Conservation (phyloP, 1,140 invertebrate species). For the Mercenaria mercenaria region DNA sequence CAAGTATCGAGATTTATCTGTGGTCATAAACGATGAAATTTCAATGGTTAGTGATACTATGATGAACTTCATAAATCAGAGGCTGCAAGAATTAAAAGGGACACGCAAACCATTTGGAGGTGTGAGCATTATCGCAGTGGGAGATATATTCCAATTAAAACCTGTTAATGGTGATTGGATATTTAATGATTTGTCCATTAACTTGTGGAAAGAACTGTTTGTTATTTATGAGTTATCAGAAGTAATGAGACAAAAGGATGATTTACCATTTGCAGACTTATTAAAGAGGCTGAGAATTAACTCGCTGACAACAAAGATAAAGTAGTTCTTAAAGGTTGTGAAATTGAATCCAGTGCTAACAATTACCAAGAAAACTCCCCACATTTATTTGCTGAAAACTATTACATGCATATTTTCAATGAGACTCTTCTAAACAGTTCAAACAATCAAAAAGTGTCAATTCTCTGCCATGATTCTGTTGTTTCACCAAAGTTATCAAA, state of each 20-base stretch:
- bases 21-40: conserved; percentile 55
- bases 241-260: conserved; percentile 56
- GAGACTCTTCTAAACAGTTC: background rate
- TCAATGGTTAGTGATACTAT: conserved; percentile 52
- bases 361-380: conserved; percentile 5
- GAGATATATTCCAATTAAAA: conserved; percentile 61
- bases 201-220: conserved; percentile 52
- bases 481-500: conserved; percentile 7
- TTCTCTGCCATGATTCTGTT: conserved; percentile 33
- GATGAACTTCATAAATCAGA: background rate
- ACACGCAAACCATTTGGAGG: conserved; percentile 51
- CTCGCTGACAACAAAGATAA: background rate
- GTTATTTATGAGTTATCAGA: conserved; percentile 45
- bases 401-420: conserved; percentile 38
- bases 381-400: too few relatives aligned
- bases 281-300: conserved; percentile 44
- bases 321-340: background rate
- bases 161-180: conserved; percentile 54
- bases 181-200: conserved; percentile 26
- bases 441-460: background rate
- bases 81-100: background rate
- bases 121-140: conserved; percentile 58
- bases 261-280: conserved; percentile 55
- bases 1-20: background rate
- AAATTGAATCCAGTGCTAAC: background rate